Percentiles rank a stretch among this genome's conserved stretches.
Evolutionary conservation across 2,888 invertebrate genomes (phyloP).

Genomic region (Drosophila nr. fundita): DNA sequence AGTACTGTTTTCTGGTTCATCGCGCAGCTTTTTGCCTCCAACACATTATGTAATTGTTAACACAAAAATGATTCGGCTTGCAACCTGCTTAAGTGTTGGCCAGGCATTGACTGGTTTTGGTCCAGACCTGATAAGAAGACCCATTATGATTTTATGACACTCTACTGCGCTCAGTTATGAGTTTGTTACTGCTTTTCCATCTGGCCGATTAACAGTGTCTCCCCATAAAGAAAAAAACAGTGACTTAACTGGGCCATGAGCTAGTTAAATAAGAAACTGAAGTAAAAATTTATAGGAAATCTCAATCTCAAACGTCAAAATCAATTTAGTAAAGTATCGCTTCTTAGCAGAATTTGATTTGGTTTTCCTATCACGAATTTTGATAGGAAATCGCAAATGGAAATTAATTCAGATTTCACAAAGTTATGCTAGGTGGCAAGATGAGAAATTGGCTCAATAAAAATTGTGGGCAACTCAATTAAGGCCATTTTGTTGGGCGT

Average conservation of each 20-base stretch:
- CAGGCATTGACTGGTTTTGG: conserved; percentile 14
- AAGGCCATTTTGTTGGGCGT: conserved; percentile 36
- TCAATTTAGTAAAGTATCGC: background rate
- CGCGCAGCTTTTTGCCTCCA: background rate
- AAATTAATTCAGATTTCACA: conserved; percentile 2
- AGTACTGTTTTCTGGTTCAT: conserved; percentile 5
- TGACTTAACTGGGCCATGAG: background rate
- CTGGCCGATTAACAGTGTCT: conserved; percentile 27
- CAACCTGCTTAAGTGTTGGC: background rate
- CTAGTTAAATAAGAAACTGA: background rate
- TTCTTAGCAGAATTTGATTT: background rate
- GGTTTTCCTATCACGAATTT: background rate
- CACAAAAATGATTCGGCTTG: conserved; percentile 1
- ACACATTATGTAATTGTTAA: conserved; percentile 10
- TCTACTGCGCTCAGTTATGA: conserved; percentile 5
- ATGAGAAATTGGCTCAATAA: background rate
- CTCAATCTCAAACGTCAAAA: background rate
- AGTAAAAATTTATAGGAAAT: background rate
- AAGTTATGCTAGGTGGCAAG: conserved; percentile 1
- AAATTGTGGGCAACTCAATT: conserved; percentile 32
- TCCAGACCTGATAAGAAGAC: conserved; percentile 33
- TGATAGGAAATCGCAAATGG: background rate
- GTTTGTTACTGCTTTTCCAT: conserved; percentile 39
- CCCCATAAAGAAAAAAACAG: background rate
- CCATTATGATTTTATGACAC: conserved; percentile 41